A percentile compares a stretch with the other conserved stretches of the same genome.
phyloP scores from a whole-genome alignment of 92 coral and sea anemone genomes.

The Bergia sp. region DNA sequence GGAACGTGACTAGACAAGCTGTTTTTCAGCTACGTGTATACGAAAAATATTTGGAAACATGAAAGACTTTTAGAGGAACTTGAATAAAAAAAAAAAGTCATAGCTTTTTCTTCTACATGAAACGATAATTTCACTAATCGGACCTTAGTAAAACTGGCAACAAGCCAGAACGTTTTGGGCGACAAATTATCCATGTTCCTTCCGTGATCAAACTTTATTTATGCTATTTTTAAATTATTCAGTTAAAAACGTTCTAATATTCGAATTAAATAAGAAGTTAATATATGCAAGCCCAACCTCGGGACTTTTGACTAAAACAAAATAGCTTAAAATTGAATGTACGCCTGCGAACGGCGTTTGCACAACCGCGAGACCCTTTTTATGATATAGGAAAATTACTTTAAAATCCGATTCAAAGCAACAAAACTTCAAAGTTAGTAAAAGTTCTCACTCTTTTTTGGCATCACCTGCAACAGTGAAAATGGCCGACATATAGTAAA shows the following conservation, averaged over 20 bases:
- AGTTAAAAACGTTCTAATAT: not conserved
- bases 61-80: not conserved
- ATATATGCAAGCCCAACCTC: not conserved
- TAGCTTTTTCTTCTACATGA: not conserved
- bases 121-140: not conserved
- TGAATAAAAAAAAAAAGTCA: not conserved
- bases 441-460: not conserved
- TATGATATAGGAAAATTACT: no score
- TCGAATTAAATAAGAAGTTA: not conserved
- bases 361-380: not conserved
- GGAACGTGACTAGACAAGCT: not conserved
- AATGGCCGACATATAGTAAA: constrained; percentile 13
- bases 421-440: not conserved
- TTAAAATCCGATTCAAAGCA: not conserved
- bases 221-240: constrained; percentile 6
- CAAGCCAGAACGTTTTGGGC: not conserved
- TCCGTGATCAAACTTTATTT: not conserved
- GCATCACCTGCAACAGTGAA: constrained; percentile 30
- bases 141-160: not conserved
- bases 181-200: not conserved
- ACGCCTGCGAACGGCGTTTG: not conserved
- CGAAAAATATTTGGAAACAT: no score
- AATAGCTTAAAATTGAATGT: not conserved
- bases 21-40: not conserved
- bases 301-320: not conserved